Conservation (phyloP, 2,113 vertebrate genomes). For the Cromileptes altivelis region DNA sequence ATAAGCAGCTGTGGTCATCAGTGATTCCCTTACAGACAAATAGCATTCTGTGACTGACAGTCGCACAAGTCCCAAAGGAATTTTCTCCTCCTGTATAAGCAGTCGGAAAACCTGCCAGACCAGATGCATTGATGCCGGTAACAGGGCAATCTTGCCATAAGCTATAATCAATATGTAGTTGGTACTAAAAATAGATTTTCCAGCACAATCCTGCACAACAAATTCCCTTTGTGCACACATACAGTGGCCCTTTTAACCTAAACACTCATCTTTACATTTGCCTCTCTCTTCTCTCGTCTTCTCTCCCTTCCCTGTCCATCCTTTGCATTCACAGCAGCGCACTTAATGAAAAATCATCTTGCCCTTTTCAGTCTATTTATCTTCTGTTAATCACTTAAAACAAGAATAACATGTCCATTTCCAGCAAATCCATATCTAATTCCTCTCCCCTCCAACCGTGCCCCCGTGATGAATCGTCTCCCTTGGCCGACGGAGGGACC, state of each 20-base stretch:
- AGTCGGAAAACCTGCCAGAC: slow-evolving; percentile 28
- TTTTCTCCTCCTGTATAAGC: slow-evolving; percentile 19
- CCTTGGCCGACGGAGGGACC: neutral
- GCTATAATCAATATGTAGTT: slow-evolving; percentile 72
- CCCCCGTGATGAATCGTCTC: slow-evolving; percentile 37
- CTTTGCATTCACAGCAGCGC: slow-evolving; percentile 5
- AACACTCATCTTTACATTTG: slow-evolving; percentile 51
- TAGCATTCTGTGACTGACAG: slow-evolving; percentile 36
- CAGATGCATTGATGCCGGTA: slow-evolving; percentile 56
- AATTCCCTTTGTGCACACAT: neutral
- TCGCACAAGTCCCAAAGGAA: slow-evolving; percentile 15
- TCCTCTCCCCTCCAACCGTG: neutral
- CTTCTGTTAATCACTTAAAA: slow-evolving; percentile 54
- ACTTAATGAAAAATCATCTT: slow-evolving; percentile 30
- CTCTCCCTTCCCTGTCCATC: neutral
- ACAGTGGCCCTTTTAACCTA: slow-evolving; percentile 11
- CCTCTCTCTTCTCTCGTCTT: neutral
- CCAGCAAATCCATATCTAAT: slow-evolving; percentile 45
- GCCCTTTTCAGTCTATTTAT: slow-evolving; percentile 55
- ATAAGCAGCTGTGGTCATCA: neutral
- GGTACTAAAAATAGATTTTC: slow-evolving; percentile 60
- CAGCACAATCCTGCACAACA: slow-evolving; percentile 9
- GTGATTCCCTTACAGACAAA: slow-evolving; percentile 40
- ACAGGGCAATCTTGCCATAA: slow-evolving; percentile 68
- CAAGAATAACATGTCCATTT: slow-evolving; percentile 48